phyloP scores from a whole-genome alignment of 2,113 vertebrate species.

The Albula goreensis region DNA sequence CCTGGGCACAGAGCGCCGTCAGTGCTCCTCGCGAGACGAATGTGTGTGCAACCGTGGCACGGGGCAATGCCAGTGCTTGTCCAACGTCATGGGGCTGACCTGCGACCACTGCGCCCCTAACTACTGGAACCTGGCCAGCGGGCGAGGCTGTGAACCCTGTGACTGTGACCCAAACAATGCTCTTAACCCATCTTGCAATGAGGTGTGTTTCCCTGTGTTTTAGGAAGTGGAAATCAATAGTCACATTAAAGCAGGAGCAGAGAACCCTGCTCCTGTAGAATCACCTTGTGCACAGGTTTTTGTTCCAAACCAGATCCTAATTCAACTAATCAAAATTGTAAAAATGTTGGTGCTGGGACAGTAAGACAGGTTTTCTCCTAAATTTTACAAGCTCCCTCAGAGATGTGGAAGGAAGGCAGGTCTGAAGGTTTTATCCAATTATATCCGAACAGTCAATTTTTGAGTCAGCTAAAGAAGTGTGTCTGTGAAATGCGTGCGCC shows the following conservation, averaged over 20 bases:
- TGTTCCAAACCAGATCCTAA: too few species aligned
- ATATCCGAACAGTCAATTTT: background rate
- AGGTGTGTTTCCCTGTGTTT: conserved; percentile 65
- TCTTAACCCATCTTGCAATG: conserved; percentile 81
- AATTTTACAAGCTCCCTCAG: background rate
- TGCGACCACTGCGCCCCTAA: conserved; percentile 88
- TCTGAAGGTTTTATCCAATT: background rate
- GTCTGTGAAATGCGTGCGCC: background rate
- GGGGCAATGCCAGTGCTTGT: conserved; percentile 89
- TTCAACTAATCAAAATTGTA: too few species aligned
- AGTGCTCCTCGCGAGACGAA: conserved; percentile 76
- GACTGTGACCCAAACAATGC: conserved; percentile 82
- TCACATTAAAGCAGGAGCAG: background rate
- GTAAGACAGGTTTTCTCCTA: too few species aligned
- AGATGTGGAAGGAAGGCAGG: background rate
- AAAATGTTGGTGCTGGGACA: too few species aligned
- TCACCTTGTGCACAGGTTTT: too few species aligned
- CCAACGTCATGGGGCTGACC: conserved; percentile 80
- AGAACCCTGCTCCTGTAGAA: too few species aligned
- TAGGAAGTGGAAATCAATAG: background rate
- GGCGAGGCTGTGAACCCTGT: conserved; percentile 83
- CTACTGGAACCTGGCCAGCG: conserved; percentile 89
- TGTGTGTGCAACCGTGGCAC: conserved; percentile 81
- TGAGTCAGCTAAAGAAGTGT: background rate
- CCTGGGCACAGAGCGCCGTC: conserved; percentile 79